Evolutionary conservation across 2,797 vertebrate species (phyloP).

Genomic region (Diplodus sargus): DNA sequence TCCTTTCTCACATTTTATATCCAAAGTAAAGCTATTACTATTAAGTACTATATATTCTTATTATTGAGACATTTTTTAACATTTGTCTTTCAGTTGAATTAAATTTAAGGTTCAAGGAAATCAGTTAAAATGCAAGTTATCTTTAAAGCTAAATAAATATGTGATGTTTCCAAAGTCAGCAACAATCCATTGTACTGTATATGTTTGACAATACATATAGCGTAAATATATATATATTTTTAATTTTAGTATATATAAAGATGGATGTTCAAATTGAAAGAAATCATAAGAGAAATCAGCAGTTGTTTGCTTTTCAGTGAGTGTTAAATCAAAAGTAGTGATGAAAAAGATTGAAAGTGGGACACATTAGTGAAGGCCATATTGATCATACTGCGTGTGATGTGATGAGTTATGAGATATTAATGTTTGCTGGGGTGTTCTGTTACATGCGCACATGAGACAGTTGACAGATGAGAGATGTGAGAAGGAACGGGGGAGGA

Average conservation of each 20-base stretch:
- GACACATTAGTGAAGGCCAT: constrained; percentile 45
- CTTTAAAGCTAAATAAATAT: no score
- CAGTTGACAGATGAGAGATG: constrained; percentile 69
- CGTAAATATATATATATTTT: no score
- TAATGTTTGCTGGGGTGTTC: constrained; percentile 54
- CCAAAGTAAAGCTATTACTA: no score
- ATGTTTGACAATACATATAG: constrained; percentile 30
- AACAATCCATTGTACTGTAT: constrained; percentile 13
- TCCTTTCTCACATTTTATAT: no score
- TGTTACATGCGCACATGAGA: constrained; percentile 69
- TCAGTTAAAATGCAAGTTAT: no score
- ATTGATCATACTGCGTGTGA: constrained; percentile 28
- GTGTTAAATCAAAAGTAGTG: constrained; percentile 16
- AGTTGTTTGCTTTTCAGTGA: constrained; percentile 27
- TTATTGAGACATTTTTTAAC: no score
- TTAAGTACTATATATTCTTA: no score
- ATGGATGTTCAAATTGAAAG: constrained; percentile 2
- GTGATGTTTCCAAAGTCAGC: no score
- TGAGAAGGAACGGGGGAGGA: constrained; percentile 39
- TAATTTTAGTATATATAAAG: no score
- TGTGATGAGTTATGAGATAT: constrained; percentile 37
- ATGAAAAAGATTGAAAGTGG: constrained; percentile 52
- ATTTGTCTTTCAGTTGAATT: no score
- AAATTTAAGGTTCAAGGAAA: no score
- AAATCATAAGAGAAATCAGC: constrained; percentile 15